Evolutionary conservation across 2,888 invertebrate species (phyloP).

Genomic region (Tricholauxania praeusta): DNA sequence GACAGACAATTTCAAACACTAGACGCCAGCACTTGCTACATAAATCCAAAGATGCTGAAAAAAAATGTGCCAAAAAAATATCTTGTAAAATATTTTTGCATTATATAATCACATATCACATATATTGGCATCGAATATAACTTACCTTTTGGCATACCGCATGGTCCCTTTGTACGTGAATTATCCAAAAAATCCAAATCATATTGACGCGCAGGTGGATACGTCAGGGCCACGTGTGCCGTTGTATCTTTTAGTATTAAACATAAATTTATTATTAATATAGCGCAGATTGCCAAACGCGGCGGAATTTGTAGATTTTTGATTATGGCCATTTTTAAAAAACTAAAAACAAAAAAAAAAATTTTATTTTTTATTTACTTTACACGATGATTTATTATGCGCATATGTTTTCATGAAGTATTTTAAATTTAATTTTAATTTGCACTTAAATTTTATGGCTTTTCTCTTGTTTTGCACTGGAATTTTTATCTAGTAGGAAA

Average conservation of each 20-base stretch:
- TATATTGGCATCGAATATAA: slow-evolving; percentile 29
- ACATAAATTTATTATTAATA: slow-evolving; percentile 35
- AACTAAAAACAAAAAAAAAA: too few relatives aligned
- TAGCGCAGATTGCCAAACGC: slow-evolving; percentile 33
- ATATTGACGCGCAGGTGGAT: slow-evolving; percentile 88
- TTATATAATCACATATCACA: background rate
- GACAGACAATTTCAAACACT: background rate
- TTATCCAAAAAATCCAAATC: slow-evolving; percentile 95
- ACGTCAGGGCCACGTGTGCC: slow-evolving; percentile 87
- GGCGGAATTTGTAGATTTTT: slow-evolving; percentile 31
- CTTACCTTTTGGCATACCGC: slow-evolving; percentile 96
- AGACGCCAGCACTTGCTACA: slow-evolving; percentile 11
- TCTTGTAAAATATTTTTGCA: background rate
- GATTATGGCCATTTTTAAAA: slow-evolving; percentile 19
- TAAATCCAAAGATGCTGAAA: slow-evolving; percentile 8
- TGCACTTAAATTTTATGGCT: too few relatives aligned
- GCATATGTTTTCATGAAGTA: too few relatives aligned
- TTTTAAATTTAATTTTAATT: too few relatives aligned
- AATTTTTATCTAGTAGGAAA: background rate
- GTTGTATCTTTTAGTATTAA: slow-evolving; percentile 44
- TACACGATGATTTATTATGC: too few relatives aligned
- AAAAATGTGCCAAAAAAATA: background rate
- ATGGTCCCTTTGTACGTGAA: slow-evolving; percentile 88
- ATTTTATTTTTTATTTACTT: too few relatives aligned
- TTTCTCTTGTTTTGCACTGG: background rate